Conservation (phyloP, 92 coral and sea anemone genomes). For the Montipora capitata region DNA sequence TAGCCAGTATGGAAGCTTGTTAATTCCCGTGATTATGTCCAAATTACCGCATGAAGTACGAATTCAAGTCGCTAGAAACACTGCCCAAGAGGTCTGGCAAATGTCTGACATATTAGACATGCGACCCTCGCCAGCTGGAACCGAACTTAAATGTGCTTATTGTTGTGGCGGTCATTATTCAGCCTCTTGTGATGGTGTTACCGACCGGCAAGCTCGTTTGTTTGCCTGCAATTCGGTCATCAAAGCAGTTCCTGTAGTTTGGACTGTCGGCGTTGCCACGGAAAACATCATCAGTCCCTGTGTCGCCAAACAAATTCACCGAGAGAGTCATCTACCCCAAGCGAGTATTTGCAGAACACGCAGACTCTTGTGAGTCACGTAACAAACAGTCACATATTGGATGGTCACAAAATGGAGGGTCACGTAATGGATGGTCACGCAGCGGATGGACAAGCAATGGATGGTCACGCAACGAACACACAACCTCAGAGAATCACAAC, state of each 20-base stretch:
- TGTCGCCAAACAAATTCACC: slow-evolving; percentile 48
- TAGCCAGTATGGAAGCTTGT: slow-evolving; percentile 64
- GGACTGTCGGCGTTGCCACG: slow-evolving; percentile 69
- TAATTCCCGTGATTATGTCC: slow-evolving; percentile 73
- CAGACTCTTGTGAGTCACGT: slow-evolving; percentile 19
- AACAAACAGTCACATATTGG: background rate
- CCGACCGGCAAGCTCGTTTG: slow-evolving; percentile 65
- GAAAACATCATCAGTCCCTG: slow-evolving; percentile 77
- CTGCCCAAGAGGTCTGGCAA: slow-evolving; percentile 67
- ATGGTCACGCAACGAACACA: slow-evolving; percentile 28
- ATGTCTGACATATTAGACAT: slow-evolving; percentile 61
- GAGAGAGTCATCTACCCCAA: slow-evolving; percentile 17
- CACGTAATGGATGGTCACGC: slow-evolving; percentile 23
- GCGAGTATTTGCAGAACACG: slow-evolving; percentile 15
- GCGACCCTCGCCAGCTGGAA: slow-evolving; percentile 2
- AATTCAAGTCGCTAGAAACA: slow-evolving; percentile 68
- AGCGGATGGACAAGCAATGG: background rate
- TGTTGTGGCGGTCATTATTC: slow-evolving; percentile 71
- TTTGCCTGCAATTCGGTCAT: slow-evolving; percentile 69
- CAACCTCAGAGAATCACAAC: slow-evolving; percentile 27
- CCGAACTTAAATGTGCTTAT: slow-evolving; percentile 56
- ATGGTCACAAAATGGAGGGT: slow-evolving; percentile 16
- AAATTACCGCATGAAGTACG: slow-evolving; percentile 64
- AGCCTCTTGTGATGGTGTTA: slow-evolving; percentile 61
- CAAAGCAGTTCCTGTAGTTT: slow-evolving; percentile 51